Evolutionary conservation across 2,113 vertebrate genomes (phyloP).

Genomic region (Oncorhynchus masou): DNA sequence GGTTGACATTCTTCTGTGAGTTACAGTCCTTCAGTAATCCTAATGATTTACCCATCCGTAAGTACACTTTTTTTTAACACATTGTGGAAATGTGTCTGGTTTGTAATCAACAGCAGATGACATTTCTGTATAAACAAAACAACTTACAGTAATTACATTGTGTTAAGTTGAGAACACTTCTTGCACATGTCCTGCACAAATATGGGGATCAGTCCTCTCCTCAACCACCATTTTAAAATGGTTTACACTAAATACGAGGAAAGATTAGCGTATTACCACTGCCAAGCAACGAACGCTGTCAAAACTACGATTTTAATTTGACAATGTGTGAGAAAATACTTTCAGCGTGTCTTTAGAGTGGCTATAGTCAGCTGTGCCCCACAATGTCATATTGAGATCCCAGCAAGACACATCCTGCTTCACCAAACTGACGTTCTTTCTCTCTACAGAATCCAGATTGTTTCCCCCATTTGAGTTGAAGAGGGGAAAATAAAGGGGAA

Average conservation of each 20-base stretch:
- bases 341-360: conserved; percentile 64
- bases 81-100: conserved; percentile 77
- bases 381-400: conserved; percentile 48
- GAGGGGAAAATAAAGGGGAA: conserved; percentile 52
- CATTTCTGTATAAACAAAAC: conserved; percentile 22
- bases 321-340: conserved; percentile 76
- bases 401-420: conserved; percentile 69
- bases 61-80: conserved; percentile 59
- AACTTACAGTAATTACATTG: conserved; percentile 22
- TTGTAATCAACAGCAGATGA: conserved; percentile 81
- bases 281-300: neutral
- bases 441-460: conserved; percentile 41
- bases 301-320: conserved; percentile 73
- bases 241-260: too few relatives aligned
- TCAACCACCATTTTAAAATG: neutral
- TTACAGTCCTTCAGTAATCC: neutral
- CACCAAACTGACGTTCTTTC: conserved; percentile 42
- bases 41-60: neutral
- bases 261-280: neutral
- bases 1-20: neutral
- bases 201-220: conserved; percentile 3
- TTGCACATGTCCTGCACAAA: conserved; percentile 4
- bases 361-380: conserved; percentile 67
- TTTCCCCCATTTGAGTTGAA: conserved; percentile 57
- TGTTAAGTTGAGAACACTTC: conserved; percentile 25